Evolutionary conservation across 2,113 vertebrate genomes (phyloP).

Genomic region (Acinonyx jubatus): DNA sequence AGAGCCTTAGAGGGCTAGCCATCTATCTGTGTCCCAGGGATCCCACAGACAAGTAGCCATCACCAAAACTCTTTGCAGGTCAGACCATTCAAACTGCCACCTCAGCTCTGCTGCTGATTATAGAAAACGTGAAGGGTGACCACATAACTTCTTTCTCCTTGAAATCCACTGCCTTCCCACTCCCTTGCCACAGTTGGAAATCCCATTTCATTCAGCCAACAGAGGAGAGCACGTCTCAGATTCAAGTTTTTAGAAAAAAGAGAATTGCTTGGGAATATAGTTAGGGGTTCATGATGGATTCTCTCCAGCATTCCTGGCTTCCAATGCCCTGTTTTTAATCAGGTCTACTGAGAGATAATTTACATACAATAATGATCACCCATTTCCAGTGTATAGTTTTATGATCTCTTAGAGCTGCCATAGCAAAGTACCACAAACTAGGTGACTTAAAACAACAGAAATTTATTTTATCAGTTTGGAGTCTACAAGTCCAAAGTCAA

Average conservation of each 20-base stretch:
- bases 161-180: background rate
- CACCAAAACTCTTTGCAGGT: background rate
- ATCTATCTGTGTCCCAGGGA: background rate
- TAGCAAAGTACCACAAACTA: background rate
- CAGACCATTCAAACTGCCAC: background rate
- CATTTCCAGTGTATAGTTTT: background rate
- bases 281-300: background rate
- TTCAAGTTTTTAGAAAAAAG: background rate
- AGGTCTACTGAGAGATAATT: background rate
- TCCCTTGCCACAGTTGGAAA: background rate
- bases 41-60: background rate
- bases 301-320: background rate
- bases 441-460: background rate
- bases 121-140: background rate
- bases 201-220: background rate
- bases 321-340: background rate
- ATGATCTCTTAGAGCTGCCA: background rate
- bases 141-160: background rate
- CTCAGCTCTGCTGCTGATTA: background rate
- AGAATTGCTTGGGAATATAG: no score
- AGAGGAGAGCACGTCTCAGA: background rate
- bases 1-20: background rate
- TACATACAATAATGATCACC: background rate
- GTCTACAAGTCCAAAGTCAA: background rate
- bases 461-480: background rate